Conservation (phyloP, 2,797 vertebrate genomes). For the Rhynchonycteris naso region DNA sequence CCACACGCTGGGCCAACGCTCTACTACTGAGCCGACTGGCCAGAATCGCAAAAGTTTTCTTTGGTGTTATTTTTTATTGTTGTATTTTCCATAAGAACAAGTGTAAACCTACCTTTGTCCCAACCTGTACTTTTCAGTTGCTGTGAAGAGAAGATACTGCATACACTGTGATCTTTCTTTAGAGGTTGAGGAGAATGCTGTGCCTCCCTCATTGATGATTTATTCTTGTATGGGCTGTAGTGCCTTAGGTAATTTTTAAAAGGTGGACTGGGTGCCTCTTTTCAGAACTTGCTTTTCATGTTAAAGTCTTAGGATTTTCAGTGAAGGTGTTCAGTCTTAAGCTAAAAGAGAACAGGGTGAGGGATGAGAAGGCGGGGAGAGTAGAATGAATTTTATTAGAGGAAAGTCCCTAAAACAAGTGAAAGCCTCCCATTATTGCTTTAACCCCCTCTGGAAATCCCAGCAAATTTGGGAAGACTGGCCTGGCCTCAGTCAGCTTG, state of each 20-base stretch:
- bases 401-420: neutral
- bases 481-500: slow-evolving; percentile 2
- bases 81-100: neutral
- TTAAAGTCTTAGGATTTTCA: neutral
- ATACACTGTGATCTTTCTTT: neutral
- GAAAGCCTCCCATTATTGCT: neutral
- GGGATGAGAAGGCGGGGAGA: neutral
- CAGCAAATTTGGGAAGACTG: slow-evolving; percentile 45
- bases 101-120: neutral
- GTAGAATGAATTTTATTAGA: slow-evolving; percentile 16
- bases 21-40: too few species aligned
- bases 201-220: neutral
- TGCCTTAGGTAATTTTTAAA: slow-evolving; percentile 19
- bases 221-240: neutral
- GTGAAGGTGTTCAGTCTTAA: neutral
- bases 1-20: too few species aligned
- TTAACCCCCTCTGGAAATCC: slow-evolving; percentile 50
- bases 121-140: neutral
- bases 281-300: slow-evolving; percentile 30
- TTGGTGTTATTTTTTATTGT: neutral
- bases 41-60: too few species aligned
- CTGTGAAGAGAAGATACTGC: neutral
- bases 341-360: neutral
- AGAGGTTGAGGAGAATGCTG: neutral
- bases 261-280: neutral